phyloP scores from a whole-genome alignment of 2,888 invertebrate genomes.

The Amorpha juglandis region DNA sequence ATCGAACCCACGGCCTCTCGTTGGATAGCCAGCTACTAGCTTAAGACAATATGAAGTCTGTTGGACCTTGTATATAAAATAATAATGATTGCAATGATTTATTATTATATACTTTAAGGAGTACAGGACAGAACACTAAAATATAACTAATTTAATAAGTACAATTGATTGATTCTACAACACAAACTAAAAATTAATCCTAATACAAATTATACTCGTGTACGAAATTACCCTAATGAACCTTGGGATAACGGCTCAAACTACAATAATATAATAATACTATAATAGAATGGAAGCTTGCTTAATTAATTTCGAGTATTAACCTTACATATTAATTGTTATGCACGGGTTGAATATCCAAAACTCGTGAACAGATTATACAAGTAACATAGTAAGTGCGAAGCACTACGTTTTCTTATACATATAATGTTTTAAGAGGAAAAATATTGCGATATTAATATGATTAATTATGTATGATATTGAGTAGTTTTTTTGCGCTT shows the following conservation, averaged over 20 bases:
- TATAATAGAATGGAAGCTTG: neutral
- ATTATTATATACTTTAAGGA: too few species aligned
- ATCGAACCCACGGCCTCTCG: too few species aligned
- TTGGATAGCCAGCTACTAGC: too few species aligned
- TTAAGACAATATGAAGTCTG: too few species aligned
- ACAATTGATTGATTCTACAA: neutral
- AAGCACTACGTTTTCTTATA: neutral
- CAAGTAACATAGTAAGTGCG: neutral
- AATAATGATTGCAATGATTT: too few species aligned
- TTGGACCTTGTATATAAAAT: too few species aligned
- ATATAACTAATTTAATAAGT: too few species aligned
- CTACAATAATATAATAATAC: neutral
- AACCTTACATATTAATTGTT: neutral
- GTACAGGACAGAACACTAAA: too few species aligned
- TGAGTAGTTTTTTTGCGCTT: too few species aligned
- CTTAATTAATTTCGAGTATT: slow-evolving; percentile 11
- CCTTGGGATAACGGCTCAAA: neutral
- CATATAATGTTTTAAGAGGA: too few species aligned
- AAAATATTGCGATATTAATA: too few species aligned
- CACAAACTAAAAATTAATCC: neutral
- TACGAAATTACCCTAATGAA: neutral
- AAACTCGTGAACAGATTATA: neutral
- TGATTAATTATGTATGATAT: too few species aligned
- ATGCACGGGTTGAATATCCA: neutral
- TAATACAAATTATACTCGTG: neutral